Percentiles rank a stretch among this genome's conserved stretches.
These are phyloP conservation scores for Bombus haemorrhoidalis DNA, from an alignment of 1,140 invertebrate species.

Conservation along the genomic window DNA sequence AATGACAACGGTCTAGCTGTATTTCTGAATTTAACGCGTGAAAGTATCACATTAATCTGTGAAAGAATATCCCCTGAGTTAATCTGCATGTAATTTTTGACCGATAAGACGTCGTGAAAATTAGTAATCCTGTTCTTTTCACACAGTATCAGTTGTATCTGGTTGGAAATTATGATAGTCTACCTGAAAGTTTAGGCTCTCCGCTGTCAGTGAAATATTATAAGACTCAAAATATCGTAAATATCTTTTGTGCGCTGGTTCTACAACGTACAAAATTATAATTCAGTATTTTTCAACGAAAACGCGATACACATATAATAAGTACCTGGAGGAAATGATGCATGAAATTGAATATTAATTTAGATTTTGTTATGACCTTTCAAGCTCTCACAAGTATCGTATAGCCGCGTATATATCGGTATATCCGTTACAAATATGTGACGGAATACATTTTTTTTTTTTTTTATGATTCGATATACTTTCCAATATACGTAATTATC, in stretches of 20 bases:
- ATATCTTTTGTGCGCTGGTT: background rate
- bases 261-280: background rate
- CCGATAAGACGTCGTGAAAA: background rate
- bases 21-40: background rate
- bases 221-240: background rate
- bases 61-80: background rate
- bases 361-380: too few species aligned
- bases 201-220: background rate
- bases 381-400: too few species aligned
- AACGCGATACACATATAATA: background rate
- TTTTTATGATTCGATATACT: too few species aligned
- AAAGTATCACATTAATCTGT: background rate
- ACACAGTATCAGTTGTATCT: background rate
- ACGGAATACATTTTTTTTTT: too few species aligned
- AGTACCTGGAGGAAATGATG: background rate
- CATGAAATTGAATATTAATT: too few species aligned
- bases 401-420: too few species aligned
- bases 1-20: background rate
- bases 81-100: background rate
- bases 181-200: too few species aligned
- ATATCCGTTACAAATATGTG: too few species aligned
- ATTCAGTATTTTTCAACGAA: background rate
- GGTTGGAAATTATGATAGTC: background rate
- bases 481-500: too few species aligned
- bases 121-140: background rate